phyloP scores from a whole-genome alignment of 2,113 vertebrate species.

The Oostethus manadensis region DNA sequence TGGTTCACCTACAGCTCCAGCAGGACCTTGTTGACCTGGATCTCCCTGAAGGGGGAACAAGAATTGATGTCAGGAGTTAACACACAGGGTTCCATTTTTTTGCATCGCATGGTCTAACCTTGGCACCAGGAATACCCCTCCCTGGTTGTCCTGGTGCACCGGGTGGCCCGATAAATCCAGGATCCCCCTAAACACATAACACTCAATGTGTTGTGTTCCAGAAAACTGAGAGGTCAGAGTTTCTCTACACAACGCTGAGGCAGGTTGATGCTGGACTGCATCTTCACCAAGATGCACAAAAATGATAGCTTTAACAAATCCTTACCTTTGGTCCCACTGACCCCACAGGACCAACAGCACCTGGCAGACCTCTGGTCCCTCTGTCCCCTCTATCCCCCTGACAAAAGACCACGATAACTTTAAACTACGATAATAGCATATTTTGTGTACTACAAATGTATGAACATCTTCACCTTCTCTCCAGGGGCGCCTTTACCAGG shows the following conservation, averaged over 20 bases:
- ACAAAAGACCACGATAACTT: background rate
- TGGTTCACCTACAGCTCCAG: conserved; percentile 41
- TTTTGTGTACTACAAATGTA: background rate
- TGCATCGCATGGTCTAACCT: conserved; percentile 39
- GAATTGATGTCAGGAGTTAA: background rate
- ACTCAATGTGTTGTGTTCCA: background rate
- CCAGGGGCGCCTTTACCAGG: conserved; percentile 68
- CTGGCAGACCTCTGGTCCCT: conserved; percentile 62
- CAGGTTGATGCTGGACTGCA: no score
- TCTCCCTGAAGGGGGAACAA: conserved; percentile 41
- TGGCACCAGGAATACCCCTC: conserved; percentile 59
- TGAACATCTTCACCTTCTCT: conserved; percentile 54
- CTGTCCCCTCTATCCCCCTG: conserved; percentile 72
- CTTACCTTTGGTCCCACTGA: conserved; percentile 64
- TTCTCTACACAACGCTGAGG: background rate
- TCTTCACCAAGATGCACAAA: no score
- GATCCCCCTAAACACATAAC: conserved; percentile 57
- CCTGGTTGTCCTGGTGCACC: conserved; percentile 58
- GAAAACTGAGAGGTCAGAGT: background rate
- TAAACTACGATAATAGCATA: background rate
- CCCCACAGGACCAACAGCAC: conserved; percentile 57
- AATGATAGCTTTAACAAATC: background rate
- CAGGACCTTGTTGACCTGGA: conserved; percentile 49
- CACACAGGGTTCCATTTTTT: background rate
- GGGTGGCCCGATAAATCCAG: conserved; percentile 54